phyloP scores from a whole-genome alignment of 1,140 invertebrate species.

The Coenobita brevimanus region DNA sequence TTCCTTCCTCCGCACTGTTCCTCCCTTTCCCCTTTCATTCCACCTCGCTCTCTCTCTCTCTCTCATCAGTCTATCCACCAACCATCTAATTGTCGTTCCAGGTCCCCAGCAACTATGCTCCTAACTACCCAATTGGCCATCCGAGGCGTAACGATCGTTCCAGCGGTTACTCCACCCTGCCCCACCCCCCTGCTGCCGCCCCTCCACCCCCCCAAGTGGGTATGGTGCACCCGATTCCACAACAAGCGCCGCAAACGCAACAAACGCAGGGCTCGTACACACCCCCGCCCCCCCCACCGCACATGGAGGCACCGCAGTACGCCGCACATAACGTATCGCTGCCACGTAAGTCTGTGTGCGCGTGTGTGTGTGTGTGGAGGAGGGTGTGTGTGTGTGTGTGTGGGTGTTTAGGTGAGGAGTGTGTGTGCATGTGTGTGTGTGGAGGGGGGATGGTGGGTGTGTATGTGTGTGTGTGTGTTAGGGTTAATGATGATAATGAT shows the following conservation, averaged over 20 bases:
- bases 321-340: conserved; percentile 81
- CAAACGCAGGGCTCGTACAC: conserved; percentile 77
- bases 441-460: too few species aligned
- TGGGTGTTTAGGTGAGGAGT: too few species aligned
- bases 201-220: conserved; percentile 75
- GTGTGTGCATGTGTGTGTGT: too few species aligned
- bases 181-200: conserved; percentile 76
- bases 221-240: conserved; percentile 84
- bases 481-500: too few species aligned
- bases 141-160: conserved; percentile 81
- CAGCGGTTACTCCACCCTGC: conserved; percentile 83
- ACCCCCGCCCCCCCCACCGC: conserved; percentile 70
- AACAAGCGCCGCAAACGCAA: conserved; percentile 79
- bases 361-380: too few species aligned
- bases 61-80: neutral
- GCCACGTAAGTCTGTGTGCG: conserved; percentile 87
- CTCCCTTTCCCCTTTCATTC: too few species aligned
- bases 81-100: conserved; percentile 64
- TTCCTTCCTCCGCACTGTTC: too few species aligned
- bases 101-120: conserved; percentile 94
- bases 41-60: neutral
- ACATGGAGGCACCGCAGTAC: conserved; percentile 72
- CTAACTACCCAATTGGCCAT: conserved; percentile 92
- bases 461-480: too few species aligned
- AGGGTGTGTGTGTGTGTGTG: too few species aligned